phyloP scores from a whole-genome alignment of 2,113 vertebrate species.

The Nesogale talazaci region DNA sequence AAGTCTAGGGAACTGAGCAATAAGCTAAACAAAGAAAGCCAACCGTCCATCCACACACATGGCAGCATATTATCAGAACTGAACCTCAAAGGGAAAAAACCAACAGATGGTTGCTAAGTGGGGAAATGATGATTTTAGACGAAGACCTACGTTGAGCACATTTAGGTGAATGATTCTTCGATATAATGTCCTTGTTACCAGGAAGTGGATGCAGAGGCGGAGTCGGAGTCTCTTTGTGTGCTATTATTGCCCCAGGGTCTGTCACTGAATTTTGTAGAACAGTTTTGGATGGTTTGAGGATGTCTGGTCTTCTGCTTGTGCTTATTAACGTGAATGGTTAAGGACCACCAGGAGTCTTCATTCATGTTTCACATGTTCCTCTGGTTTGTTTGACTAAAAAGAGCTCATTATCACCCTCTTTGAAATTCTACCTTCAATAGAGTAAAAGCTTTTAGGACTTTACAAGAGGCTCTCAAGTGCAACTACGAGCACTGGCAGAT shows the following conservation, averaged over 20 bases:
- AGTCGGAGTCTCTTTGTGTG: neutral
- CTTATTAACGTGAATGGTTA: neutral
- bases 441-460: conserved; percentile 94
- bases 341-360: neutral
- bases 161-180: neutral
- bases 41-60: neutral
- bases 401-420: neutral
- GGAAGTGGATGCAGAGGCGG: neutral
- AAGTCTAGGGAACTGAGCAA: neutral
- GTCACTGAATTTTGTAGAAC: neutral
- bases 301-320: neutral
- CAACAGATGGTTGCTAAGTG: neutral
- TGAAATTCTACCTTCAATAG: conserved; percentile 83
- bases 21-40: neutral
- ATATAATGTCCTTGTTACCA: neutral
- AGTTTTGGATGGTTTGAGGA: neutral
- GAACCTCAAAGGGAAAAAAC: neutral
- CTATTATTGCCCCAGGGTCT: neutral
- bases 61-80: neutral
- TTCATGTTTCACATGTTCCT: neutral
- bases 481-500: conserved; percentile 99
- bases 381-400: neutral
- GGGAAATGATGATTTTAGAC: neutral
- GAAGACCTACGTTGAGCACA: neutral
- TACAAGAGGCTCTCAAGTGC: conserved; percentile 97